Conservation (phyloP, 2,797 vertebrate species). For the Characodon lateralis region DNA sequence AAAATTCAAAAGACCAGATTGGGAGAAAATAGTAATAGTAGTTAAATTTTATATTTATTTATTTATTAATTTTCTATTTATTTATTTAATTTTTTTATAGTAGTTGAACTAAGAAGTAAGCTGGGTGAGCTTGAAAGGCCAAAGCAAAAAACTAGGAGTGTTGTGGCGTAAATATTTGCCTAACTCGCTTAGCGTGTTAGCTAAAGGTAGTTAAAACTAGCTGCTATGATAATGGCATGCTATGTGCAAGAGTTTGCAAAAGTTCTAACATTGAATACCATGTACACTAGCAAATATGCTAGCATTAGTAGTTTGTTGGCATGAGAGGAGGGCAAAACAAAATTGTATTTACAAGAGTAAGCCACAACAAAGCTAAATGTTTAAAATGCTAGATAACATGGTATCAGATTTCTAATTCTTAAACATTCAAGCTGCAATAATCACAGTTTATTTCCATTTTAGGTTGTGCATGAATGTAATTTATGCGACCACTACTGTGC, state of each 20-base stretch:
- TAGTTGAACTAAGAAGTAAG: background rate
- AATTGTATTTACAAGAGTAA: conserved; percentile 65
- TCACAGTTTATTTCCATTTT: background rate
- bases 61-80: too few species aligned
- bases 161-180: background rate
- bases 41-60: too few species aligned
- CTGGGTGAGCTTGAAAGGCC: background rate
- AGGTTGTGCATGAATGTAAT: conserved; percentile 1
- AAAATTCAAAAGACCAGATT: background rate
- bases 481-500: background rate
- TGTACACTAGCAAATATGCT: too few species aligned
- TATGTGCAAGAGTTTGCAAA: background rate
- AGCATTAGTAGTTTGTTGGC: too few species aligned
- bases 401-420: conserved; percentile 10
- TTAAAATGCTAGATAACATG: conserved; percentile 45
- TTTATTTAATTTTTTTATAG: background rate
- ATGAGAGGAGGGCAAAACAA: conserved; percentile 51
- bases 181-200: background rate
- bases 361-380: conserved; percentile 62
- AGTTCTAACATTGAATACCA: background rate
- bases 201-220: background rate
- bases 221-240: background rate
- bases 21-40: background rate
- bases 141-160: background rate
- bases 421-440: background rate